Evolutionary conservation across 2,888 invertebrate species (phyloP).

Genomic region (Acronicta psi): DNA sequence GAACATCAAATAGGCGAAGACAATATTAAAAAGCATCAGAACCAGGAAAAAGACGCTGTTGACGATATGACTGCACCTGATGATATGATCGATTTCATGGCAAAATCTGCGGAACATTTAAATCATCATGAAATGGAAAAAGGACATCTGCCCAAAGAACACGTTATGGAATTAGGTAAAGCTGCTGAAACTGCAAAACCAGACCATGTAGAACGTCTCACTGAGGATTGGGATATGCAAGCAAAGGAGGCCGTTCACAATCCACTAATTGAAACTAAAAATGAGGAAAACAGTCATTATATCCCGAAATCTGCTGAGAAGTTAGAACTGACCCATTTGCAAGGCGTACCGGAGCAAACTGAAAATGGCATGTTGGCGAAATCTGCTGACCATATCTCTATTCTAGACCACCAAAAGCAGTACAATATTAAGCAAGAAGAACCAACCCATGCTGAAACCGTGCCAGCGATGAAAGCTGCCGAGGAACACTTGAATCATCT

Average conservation of each 20-base stretch:
- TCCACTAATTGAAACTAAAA: conserved; percentile 9
- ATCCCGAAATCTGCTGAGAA: conserved; percentile 36
- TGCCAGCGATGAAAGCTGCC: conserved; percentile 45
- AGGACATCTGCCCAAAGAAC: conserved; percentile 1
- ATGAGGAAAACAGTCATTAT: conserved; percentile 12
- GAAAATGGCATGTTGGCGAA: conserved; percentile 43
- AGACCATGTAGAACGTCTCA: conserved; percentile 3
- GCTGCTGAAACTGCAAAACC: conserved; percentile 13
- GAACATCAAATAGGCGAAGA: conserved; percentile 11
- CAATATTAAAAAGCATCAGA: conserved; percentile 13
- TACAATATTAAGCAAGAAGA: conserved; percentile 19
- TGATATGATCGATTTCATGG: conserved; percentile 21
- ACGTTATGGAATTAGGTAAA: conserved; percentile 5
- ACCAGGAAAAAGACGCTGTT: conserved; percentile 14
- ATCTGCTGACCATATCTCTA: conserved; percentile 37
- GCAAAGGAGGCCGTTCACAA: conserved; percentile 11
- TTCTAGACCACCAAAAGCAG: conserved; percentile 29
- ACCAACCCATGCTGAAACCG: conserved; percentile 5
- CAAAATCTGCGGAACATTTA: conserved; percentile 22
- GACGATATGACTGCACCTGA: conserved; percentile 13
- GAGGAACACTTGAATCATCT: conserved; percentile 40
- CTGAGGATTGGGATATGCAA: conserved; percentile 15
- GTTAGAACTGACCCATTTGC: conserved; percentile 14
- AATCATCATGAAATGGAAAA: conserved; percentile 12
- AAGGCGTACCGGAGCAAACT: conserved; percentile 22